These are phyloP conservation scores for Mobula birostris DNA, from an alignment of 2,113 vertebrate species.

Conservation along the genomic window DNA sequence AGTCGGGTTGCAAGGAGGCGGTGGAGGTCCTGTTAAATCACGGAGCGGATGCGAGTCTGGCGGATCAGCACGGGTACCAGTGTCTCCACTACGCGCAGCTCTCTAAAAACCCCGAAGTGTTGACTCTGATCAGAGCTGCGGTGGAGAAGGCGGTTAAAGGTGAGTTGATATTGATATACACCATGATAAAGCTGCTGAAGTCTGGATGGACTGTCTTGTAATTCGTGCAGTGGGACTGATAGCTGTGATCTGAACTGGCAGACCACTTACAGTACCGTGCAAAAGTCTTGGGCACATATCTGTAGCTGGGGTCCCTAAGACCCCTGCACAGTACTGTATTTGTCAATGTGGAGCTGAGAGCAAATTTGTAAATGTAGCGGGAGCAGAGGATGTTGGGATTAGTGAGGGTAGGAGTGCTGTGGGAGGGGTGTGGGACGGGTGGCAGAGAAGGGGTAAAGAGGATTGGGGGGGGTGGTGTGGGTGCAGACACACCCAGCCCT, in stretches of 20 bases:
- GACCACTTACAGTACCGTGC: not conserved
- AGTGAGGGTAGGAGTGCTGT: no score
- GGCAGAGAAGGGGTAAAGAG: no score
- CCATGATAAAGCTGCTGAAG: no score
- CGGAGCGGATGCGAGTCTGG: constrained; percentile 65
- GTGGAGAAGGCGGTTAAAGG: constrained; percentile 74
- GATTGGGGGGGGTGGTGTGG: no score
- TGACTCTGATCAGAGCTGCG: constrained; percentile 67
- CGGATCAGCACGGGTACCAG: constrained; percentile 76
- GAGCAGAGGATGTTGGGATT: no score
- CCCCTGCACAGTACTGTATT: no score
- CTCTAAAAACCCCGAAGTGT: constrained; percentile 78
- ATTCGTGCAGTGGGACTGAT: not conserved
- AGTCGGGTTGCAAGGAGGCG: constrained; percentile 80
- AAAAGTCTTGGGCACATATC: no score
- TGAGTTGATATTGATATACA: constrained; percentile 43
- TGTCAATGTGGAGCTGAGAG: no score
- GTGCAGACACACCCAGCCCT: no score
- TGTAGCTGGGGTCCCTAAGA: no score
- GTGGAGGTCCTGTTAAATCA: constrained; percentile 81
- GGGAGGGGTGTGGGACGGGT: no score
- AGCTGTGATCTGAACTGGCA: not conserved
- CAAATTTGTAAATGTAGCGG: no score
- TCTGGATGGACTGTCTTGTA: not conserved
- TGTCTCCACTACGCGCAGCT: constrained; percentile 80